These are phyloP conservation scores for Bombus fervidus DNA, from an alignment of 1,140 invertebrate species.

Conservation along the genomic window DNA sequence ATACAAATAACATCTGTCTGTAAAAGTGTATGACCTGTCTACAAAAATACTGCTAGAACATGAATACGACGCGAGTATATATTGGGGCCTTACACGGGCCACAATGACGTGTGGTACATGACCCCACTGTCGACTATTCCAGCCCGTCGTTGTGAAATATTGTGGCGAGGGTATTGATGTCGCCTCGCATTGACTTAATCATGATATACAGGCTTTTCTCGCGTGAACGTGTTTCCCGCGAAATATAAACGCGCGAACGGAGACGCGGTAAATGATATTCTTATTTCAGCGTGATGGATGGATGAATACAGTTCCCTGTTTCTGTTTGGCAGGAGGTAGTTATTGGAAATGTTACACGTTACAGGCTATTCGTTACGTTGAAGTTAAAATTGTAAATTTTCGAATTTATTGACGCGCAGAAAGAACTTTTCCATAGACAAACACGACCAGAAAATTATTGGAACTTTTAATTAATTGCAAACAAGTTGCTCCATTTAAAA, in stretches of 20 bases:
- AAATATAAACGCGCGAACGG: not conserved
- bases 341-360: not conserved
- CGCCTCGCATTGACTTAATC: constrained; percentile 19
- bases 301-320: not conserved
- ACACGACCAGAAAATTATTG: too few relatives aligned
- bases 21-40: too few relatives aligned
- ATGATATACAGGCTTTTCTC: not conserved
- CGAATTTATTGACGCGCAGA: not conserved
- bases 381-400: not conserved
- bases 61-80: not conserved
- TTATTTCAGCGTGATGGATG: not conserved
- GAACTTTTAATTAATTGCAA: not conserved
- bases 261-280: not conserved
- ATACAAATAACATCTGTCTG: too few relatives aligned
- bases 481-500: not conserved
- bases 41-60: not conserved
- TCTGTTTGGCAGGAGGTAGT: not conserved
- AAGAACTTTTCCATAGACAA: not conserved
- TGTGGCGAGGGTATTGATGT: constrained; percentile 21
- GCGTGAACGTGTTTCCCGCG: not conserved
- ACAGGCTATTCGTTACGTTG: not conserved
- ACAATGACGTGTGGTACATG: not conserved
- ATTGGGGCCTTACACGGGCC: not conserved
- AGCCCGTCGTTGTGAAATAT: constrained; percentile 20
- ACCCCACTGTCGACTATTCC: not conserved